phyloP scores from a whole-genome alignment of 2,888 invertebrate species.

The Pristionchus maxplancki region DNA sequence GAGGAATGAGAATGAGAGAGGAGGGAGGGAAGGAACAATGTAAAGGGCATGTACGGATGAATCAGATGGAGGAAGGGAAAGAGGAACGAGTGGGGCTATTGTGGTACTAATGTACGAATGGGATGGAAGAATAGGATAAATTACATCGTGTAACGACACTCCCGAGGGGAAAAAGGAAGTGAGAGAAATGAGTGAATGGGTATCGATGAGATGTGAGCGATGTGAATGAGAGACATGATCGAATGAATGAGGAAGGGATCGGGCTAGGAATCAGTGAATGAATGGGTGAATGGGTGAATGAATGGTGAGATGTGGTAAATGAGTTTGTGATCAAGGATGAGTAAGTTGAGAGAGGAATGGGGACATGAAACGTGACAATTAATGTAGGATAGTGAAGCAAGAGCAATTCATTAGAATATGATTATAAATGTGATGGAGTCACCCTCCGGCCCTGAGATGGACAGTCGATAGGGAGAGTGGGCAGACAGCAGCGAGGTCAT shows the following conservation, averaged over 20 bases:
- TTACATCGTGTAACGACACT: neutral
- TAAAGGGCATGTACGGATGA: neutral
- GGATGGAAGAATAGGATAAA: neutral
- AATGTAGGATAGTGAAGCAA: too few species aligned
- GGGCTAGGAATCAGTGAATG: too few species aligned
- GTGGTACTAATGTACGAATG: neutral
- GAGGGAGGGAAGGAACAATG: neutral
- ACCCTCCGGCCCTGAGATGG: neutral
- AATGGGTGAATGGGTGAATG: too few species aligned
- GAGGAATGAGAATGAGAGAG: neutral
- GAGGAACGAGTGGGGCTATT: neutral
- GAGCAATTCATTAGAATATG: too few species aligned
- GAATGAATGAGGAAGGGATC: neutral
- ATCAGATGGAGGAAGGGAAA: neutral
- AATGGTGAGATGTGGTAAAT: too few species aligned
- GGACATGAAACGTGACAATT: too few species aligned
- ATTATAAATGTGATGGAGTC: neutral
- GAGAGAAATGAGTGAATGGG: neutral
- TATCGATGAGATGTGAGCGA: neutral
- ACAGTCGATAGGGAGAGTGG: neutral
- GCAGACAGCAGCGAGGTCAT: neutral
- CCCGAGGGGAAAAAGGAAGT: neutral
- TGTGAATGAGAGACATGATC: too few species aligned
- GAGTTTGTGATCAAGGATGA: too few species aligned
- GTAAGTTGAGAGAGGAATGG: too few species aligned